phyloP scores from a whole-genome alignment of 1,140 invertebrate species.

The Sinella curviseta region DNA sequence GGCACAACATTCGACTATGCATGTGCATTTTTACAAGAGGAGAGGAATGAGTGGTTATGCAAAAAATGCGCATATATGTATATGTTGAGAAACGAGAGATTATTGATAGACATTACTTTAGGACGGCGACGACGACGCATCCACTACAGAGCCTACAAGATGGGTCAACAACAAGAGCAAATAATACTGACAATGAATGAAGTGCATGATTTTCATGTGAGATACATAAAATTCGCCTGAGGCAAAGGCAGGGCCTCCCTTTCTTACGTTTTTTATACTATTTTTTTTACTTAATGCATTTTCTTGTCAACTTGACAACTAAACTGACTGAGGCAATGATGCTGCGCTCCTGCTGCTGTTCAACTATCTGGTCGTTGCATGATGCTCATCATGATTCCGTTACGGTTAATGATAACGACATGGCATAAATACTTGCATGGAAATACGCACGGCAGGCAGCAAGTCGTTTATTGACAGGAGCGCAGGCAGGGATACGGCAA shows the following conservation, averaged over 20 bases:
- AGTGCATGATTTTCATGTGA: not conserved
- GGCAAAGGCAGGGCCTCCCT: slow-evolving; percentile 37
- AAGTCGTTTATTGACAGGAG: too few species aligned
- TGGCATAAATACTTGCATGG: too few species aligned
- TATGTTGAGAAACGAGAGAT: not conserved
- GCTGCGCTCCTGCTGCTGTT: too few species aligned
- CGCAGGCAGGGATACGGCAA: too few species aligned
- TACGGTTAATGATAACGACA: too few species aligned
- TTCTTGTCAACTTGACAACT: slow-evolving; percentile 18
- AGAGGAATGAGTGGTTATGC: too few species aligned
- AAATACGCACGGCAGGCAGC: too few species aligned
- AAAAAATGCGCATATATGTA: too few species aligned
- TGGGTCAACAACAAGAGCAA: slow-evolving; percentile 5
- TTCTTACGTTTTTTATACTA: slow-evolving; percentile 20
- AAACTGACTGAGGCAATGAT: not conserved
- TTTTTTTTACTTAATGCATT: slow-evolving; percentile 19
- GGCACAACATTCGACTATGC: too few species aligned
- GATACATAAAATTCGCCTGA: slow-evolving; percentile 15
- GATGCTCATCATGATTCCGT: not conserved
- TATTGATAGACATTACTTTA: not conserved
- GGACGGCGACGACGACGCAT: not conserved
- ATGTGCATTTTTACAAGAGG: too few species aligned
- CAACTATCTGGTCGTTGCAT: not conserved
- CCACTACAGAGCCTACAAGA: not conserved
- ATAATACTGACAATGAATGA: slow-evolving; percentile 5